Conservation (phyloP, 2,797 vertebrate genomes). For the Alosa sapidissima region DNA sequence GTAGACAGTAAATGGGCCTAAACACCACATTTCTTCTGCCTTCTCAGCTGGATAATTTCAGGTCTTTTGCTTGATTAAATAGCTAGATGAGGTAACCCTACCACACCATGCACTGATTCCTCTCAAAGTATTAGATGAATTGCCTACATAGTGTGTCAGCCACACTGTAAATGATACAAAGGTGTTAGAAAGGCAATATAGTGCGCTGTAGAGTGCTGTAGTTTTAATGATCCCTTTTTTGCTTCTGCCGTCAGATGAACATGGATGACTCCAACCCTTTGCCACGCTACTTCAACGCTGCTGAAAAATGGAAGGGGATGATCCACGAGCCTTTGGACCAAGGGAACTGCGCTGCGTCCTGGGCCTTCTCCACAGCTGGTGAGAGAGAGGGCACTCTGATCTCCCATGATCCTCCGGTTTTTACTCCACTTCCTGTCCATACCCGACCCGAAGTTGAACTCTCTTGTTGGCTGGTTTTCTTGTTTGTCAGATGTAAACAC, state of each 20-base stretch:
- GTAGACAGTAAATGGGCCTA: background rate
- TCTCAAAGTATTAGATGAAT: background rate
- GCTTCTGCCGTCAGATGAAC: conserved; percentile 74
- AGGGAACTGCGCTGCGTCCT: conserved; percentile 95
- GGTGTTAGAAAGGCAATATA: background rate
- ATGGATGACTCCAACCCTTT: conserved; percentile 80
- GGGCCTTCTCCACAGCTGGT: conserved; percentile 98
- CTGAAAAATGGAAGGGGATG: conserved; percentile 89
- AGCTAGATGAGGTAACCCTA: background rate
- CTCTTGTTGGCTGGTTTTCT: background rate
- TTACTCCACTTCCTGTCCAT: background rate
- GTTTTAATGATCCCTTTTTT: background rate
- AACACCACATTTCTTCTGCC: background rate
- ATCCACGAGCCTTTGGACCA: conserved; percentile 94
- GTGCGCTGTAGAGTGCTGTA: background rate
- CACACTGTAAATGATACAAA: background rate
- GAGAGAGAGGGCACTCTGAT: conserved; percentile 21
- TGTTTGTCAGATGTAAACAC: background rate
- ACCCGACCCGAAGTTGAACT: background rate
- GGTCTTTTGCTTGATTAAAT: background rate
- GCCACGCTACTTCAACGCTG: conserved; percentile 83
- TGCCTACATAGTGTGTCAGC: background rate
- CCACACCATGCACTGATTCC: background rate
- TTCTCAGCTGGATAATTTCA: background rate
- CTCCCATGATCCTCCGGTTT: background rate